phyloP scores from a whole-genome alignment of 2,888 invertebrate genomes.

The Tenthredo mesomela region DNA sequence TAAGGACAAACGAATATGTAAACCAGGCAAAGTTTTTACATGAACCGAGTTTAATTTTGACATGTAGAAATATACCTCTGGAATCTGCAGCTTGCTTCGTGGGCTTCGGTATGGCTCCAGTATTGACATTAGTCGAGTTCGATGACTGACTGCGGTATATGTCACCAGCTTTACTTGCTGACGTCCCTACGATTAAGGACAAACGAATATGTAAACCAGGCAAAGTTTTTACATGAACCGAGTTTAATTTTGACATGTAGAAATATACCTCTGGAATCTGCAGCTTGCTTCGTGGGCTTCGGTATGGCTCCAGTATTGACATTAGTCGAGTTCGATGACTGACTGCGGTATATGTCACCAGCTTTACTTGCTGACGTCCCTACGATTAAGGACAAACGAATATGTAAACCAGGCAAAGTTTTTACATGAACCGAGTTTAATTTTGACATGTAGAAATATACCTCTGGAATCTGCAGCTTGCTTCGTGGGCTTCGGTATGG shows the following conservation, averaged over 20 bases:
- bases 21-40: neutral
- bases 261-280: neutral
- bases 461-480: neutral
- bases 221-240: neutral
- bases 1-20: neutral
- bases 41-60: neutral
- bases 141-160: neutral
- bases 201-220: neutral
- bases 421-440: neutral
- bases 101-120: neutral
- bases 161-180: neutral
- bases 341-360: neutral
- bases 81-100: conserved; percentile 10
- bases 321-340: neutral
- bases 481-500: neutral
- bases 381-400: neutral
- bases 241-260: neutral
- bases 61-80: neutral
- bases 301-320: neutral
- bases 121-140: neutral
- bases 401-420: neutral
- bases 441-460: conserved; percentile 2
- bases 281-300: conserved; percentile 1
- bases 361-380: neutral
- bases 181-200: neutral